Evolutionary conservation across 2,113 vertebrate genomes (phyloP), one percentile per base, ranked within the genome.

Genomic region (Nanorana parkeri): DNA sequence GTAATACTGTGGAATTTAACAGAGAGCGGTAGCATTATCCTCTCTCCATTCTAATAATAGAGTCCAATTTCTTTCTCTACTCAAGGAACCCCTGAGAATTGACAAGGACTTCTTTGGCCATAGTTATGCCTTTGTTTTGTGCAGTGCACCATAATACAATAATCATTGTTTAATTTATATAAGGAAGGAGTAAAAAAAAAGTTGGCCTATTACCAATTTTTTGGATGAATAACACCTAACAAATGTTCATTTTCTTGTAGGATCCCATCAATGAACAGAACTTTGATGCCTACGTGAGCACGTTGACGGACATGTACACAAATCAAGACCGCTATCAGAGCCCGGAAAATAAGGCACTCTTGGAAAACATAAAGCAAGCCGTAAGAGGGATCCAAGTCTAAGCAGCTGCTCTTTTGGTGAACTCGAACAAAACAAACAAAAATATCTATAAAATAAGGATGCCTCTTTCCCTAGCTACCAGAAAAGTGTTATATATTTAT

Each of bases 311-410:
- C 88, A 99, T 99, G 95, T 99, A 99, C 92, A 93, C 96, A 86
- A 98, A 96, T 94, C 97, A 98, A 91, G 98, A 99, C 84, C 97
- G 96, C 93, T 99, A 98, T 94, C 98, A 99, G 95, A 98, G 95
- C 90, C 96, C 96, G 64, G 97, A 99, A 93, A 99, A 98, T 95
- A 99, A 99, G 94, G 96, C 94, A 88, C 94, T 99, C 90, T 92
- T 99, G 95, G 98, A 99, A 93, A 99, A 97, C 92, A 98, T 99
- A 93, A 99, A 99, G 91, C 97, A 99, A 94, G 97, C 98, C 86
- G 98, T 99, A 86, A 96, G 98, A 95, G 97, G 97, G 89, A 99
- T 99, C 91, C 97, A 98, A 93, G 98, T 99, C 90, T 99, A 96
- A 94, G 91, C 88, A 89, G 90, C 88, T 88, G 88, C 89, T 90